phyloP scores from a whole-genome alignment of 2,113 vertebrate species.

The Oreochromis tanganicae region DNA sequence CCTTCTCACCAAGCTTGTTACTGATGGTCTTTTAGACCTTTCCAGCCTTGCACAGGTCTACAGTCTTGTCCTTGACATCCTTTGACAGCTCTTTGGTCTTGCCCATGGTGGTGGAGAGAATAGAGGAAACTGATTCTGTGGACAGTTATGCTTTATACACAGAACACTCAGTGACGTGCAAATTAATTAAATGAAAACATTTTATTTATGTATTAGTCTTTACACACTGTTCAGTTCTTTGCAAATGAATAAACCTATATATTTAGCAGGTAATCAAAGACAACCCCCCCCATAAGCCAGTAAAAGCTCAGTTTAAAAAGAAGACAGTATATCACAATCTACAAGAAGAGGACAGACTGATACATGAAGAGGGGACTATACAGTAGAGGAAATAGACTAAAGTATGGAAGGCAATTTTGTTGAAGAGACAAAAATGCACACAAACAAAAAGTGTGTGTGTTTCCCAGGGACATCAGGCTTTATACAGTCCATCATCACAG shows the following conservation, averaged over 20 bases:
- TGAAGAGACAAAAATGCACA: background rate
- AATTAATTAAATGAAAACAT: background rate
- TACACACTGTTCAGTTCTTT: background rate
- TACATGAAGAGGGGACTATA: background rate
- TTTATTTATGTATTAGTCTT: background rate
- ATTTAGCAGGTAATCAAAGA: background rate
- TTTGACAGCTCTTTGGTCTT: background rate
- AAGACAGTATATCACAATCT: background rate
- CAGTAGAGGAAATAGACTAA: background rate
- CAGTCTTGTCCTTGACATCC: rapidly evolving
- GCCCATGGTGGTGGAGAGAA: rapidly evolving
- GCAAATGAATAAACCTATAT: background rate
- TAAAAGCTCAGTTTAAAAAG: background rate
- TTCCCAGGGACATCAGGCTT: constrained; percentile 9
- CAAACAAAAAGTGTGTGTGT: background rate
- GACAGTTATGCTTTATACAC: too few relatives aligned
- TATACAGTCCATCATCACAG: constrained; percentile 56
- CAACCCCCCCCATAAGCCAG: too few relatives aligned
- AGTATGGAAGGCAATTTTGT: background rate
- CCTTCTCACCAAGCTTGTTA: background rate
- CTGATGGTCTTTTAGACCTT: too few relatives aligned
- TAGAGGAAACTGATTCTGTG: too few relatives aligned
- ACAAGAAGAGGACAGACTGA: background rate
- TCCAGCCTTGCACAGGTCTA: background rate
- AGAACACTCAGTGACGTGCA: background rate